A percentile compares a stretch with the other conserved stretches of the same genome.
Evolutionary conservation across 1,140 invertebrate species (phyloP).

Genomic region (Pogonomyrmex barbatus): DNA sequence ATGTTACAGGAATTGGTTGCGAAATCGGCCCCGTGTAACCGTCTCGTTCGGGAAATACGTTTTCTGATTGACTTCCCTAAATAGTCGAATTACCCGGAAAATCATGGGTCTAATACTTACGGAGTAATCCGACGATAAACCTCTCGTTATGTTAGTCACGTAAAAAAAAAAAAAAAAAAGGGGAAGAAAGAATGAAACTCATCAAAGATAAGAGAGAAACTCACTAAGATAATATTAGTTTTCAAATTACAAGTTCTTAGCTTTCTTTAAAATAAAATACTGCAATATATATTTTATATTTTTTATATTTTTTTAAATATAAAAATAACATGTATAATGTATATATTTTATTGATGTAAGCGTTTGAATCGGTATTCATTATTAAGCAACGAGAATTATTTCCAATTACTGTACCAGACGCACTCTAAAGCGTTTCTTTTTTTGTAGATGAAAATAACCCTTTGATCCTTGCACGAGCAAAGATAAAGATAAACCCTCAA

Average conservation of each 20-base stretch:
- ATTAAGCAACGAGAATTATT: background rate
- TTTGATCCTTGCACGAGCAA: conserved; percentile 30
- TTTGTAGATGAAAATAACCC: conserved; percentile 25
- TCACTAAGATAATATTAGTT: background rate
- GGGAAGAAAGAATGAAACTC: background rate
- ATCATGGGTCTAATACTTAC: conserved; percentile 22
- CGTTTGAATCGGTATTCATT: background rate
- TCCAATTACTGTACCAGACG: background rate
- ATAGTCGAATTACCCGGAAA: conserved; percentile 38
- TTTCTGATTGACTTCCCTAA: conserved; percentile 49
- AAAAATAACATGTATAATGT: background rate
- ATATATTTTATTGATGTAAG: background rate
- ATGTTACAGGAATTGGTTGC: conserved; percentile 52
- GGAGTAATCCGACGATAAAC: background rate
- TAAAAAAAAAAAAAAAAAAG: background rate
- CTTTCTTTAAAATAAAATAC: background rate
- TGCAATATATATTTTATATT: background rate
- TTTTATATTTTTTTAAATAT: background rate
- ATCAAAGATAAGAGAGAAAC: background rate
- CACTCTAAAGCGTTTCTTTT: background rate
- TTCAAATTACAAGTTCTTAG: background rate
- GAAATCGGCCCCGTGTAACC: conserved; percentile 47
- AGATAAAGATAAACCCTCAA: conserved; percentile 24
- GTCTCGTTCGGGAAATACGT: conserved; percentile 42
- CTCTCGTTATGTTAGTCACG: background rate